Evolutionary conservation across 2,797 vertebrate species (phyloP), one percentile per base, ranked within the genome.

Genomic region (Crocodylus rhombifer): DNA sequence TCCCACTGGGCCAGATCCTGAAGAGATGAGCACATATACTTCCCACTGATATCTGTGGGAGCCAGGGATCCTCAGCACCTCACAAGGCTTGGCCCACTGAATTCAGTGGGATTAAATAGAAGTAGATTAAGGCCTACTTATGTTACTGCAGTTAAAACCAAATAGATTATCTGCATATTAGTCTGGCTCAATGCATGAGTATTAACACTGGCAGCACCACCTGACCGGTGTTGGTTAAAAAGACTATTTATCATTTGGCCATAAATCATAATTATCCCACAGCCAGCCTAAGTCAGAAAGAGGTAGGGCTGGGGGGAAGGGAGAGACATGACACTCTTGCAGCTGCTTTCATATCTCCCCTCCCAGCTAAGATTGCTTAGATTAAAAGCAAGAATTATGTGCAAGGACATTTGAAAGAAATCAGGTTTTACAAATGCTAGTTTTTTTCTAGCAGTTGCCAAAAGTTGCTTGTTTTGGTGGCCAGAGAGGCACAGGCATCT

Each of bases 401-500:
- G 23, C 73, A 81, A 69, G 63, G 92, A 90, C 91, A 75, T 61
- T 90, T 90, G 77, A 80, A 92, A 85, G 63, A 87, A 91, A 80
- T 67, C 42, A 77, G 14, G 7, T 81, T 85, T 56, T 57, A 71
- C 15, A 86, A 83, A 75, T 93, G 17, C 55, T 61, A 74, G 5
- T 73, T 80, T 67, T 56, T 42, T 55, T 8, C 57, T n/a, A 15
- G 23, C 30, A 91, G 26, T 26, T 90, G 64, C 88, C 69, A 20
- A 62, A 79, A 84, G 81, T 94, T 95, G 93, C 92, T 93, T 91
- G 96, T 17, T 64, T 95, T 88, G 85, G 57, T 67, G 76, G 42
- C 42, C 42, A 51, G 42, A 9, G 42, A 11, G 42, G 10, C 10
- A 51, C 42, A 51, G 42, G 42, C 3, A 10, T 51, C 42, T 51